Evolutionary conservation across 1,140 invertebrate species (phyloP), one percentile per base, ranked within the genome.

Genomic region (Saccostrea echinata): DNA sequence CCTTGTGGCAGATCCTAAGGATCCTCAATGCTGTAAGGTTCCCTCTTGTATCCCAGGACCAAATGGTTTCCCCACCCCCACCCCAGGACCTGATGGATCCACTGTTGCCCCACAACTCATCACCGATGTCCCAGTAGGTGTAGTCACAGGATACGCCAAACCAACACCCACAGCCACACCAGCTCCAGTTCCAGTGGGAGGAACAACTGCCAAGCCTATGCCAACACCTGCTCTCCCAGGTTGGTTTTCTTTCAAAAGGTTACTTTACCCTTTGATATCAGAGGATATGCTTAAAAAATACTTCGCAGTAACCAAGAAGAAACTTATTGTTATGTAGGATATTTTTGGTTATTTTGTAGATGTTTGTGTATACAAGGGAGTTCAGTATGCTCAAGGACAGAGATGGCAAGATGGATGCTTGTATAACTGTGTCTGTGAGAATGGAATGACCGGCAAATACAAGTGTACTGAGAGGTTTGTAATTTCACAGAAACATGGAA

Each of bases 341-440:
- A n/a, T 27, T 55, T 53, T n/a, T 27, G 11, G 8, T 12, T 83
- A 83, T 64, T 13, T 89, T 86, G 16, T 64, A 89, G 91, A 85
- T 71, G 90, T 89, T 16, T 92, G 91, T 88, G 81, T 91, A 24
- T 92, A 91, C 83, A 91, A 92, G 53, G 90, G 91, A 53, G 57
- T 33, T 16, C 57, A 89, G 30, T 92, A 92, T 85, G 86, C 80
- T 21, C 90, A 92, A 71, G 91, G 88, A 18, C 91, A 92, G 86
- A 88, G 88, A 83, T 92, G 92, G 92, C 88, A 90, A 83, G 91
- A 90, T 89, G 92, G 92, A 27, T 92, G 91, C 86, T 83, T 91
- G 9, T 91, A 86, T 53, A 91, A 90, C 53, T 92, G 91, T 87
- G 86, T 90, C n/a, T 92, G 92, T 90, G 88, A 90, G 30, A 89